Percentiles rank a stretch among this genome's conserved stretches.
Evolutionary conservation across 2,888 invertebrate species (phyloP).

Genomic region (Girardia tigrina): DNA sequence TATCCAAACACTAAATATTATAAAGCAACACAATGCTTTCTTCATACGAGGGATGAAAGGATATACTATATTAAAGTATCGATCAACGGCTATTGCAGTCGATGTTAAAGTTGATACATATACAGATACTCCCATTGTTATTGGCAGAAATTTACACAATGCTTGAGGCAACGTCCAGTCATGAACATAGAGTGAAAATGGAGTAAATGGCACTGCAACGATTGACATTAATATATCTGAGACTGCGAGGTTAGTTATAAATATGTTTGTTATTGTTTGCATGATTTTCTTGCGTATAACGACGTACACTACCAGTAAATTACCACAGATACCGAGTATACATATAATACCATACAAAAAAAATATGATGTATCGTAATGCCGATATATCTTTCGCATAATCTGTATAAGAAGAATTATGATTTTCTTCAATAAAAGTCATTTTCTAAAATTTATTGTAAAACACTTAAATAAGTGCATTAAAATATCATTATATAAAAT

Average conservation of each 20-base stretch:
- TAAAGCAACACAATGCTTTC: slow-evolving; percentile 66
- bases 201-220: slow-evolving; percentile 87
- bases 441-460: too few relatives aligned
- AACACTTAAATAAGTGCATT: too few relatives aligned
- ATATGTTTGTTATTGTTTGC: slow-evolving; percentile 93
- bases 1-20: slow-evolving; percentile 78
- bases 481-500: too few relatives aligned
- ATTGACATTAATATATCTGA: slow-evolving; percentile 83
- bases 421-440: too few relatives aligned
- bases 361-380: slow-evolving; percentile 55
- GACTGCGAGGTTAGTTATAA: slow-evolving; percentile 85
- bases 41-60: slow-evolving; percentile 84
- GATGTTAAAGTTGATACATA: slow-evolving; percentile 91
- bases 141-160: slow-evolving; percentile 79
- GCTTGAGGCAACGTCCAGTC: slow-evolving; percentile 81
- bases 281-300: slow-evolving; percentile 79
- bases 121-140: slow-evolving; percentile 69
- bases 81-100: slow-evolving; percentile 88
- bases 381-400: not conserved
- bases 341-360: slow-evolving; percentile 68
- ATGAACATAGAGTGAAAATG: slow-evolving; percentile 74
- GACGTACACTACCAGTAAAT: slow-evolving; percentile 70
- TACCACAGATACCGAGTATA: slow-evolving; percentile 59
- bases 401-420: too few relatives aligned
- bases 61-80: slow-evolving; percentile 89